Base-by-base conservation (phyloP, 2,888 invertebrate species). In the Phyllotreta cruciferae region DNA sequence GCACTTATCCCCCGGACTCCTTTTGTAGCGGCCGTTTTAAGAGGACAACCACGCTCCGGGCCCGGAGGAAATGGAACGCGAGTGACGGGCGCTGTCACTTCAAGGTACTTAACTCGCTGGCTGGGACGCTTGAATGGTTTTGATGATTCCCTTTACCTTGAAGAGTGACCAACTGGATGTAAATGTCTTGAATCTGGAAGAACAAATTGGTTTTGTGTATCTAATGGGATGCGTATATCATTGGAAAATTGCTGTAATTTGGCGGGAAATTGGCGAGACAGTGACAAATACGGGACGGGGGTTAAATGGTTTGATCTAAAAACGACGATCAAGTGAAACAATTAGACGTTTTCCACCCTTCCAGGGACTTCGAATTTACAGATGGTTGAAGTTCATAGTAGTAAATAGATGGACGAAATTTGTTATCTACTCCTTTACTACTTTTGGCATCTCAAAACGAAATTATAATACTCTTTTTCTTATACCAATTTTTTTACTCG, bases 171-270 rank as follows among this genome's bases (percentile, higher is more conserved):
- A 24, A 24, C 1, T 24, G 24, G 1, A 24, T 24, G 1, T 24
- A 24, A 24, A 24, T 24, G 2, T 24, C 24, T 1, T 4, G 24
- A 24, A 24, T 24, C 4, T 24, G 4, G 24, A 24, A 24, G 24
- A 24, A 24, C 24, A 4, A n/a, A n/a, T 4, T 4, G 24, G 2
- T 35, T 42, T 14, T 42, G 55, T 74, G 74, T 75, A 79, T 79
- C 78, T 79, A 78, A 79, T 79, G 79, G 80, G 78, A 79, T 77
- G 76, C 79, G 77, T 79, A 78, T 78, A 80, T 80, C 79, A 80
- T 80, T 79, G 75, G 73, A 74, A 78, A 80, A 79, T 79, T 78
- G 77, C 79, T 71, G 77, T 78, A 78, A 78, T 78, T 78, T 75
- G 71, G 75, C 75, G 76, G 75, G 75, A 77, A 78, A 76, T n/a